These are phyloP conservation scores for Chrysopa pallens DNA, from an alignment of 1,140 invertebrate genomes.

Conservation along the genomic window DNA sequence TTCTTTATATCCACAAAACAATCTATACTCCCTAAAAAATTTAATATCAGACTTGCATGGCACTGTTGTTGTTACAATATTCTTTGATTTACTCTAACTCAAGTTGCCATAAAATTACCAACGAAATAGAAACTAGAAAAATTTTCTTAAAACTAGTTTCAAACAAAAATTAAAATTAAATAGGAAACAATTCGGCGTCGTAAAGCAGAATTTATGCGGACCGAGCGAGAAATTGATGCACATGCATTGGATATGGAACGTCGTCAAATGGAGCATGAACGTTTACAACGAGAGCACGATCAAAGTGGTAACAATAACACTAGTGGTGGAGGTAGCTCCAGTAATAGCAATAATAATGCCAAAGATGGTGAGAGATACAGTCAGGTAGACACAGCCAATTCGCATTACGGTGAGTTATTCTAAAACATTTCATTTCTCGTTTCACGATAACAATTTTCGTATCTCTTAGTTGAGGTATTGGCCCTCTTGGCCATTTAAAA, in stretches of 20 bases:
- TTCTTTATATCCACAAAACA: too few relatives aligned
- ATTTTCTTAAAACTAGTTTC: background rate
- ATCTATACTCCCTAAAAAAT: too few relatives aligned
- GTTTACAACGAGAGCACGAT: background rate
- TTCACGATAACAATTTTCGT: too few relatives aligned
- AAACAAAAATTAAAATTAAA: background rate
- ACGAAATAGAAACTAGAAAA: too few relatives aligned
- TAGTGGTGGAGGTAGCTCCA: background rate
- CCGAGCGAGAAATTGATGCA: background rate
- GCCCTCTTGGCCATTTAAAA: too few relatives aligned
- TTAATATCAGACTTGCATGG: too few relatives aligned
- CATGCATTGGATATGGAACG: background rate
- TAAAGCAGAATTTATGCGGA: background rate
- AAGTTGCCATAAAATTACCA: background rate
- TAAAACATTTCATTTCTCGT: too few relatives aligned
- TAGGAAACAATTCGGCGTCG: background rate
- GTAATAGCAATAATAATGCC: background rate
- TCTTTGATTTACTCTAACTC: background rate
- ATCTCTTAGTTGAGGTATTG: too few relatives aligned
- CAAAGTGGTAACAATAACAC: background rate
- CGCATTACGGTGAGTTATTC: background rate
- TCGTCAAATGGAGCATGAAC: too few relatives aligned
- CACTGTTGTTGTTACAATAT: background rate
- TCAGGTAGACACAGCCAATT: slow-evolving; percentile 2
- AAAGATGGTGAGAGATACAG: background rate